Evolutionary conservation across 1,140 invertebrate genomes (phyloP).

Genomic region (Drosophila repleta): DNA sequence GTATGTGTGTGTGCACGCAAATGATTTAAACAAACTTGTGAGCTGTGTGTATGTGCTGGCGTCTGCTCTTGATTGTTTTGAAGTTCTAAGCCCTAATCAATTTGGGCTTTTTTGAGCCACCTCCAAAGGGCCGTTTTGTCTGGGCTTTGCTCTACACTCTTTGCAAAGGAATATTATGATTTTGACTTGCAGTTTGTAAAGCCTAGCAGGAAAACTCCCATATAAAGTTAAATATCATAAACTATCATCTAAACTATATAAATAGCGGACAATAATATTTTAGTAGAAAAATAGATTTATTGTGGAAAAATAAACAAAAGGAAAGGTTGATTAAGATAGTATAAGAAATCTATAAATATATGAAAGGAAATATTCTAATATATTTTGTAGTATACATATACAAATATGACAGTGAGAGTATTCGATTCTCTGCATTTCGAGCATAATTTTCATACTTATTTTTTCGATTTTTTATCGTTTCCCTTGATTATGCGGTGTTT

Average conservation of each 20-base stretch:
- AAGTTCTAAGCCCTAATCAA: constrained; percentile 79
- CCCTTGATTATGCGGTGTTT: constrained; percentile 14
- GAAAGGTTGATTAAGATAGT: too few relatives aligned
- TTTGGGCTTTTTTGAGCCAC: constrained; percentile 65
- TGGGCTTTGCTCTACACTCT: constrained; percentile 6
- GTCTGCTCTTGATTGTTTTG: constrained; percentile 73
- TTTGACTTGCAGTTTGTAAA: too few relatives aligned
- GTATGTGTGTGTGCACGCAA: constrained; percentile 48
- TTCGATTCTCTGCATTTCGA: background rate
- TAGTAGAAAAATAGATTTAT: too few relatives aligned
- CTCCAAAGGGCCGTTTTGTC: constrained; percentile 35
- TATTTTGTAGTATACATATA: too few relatives aligned
- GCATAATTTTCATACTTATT: background rate
- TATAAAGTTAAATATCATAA: too few relatives aligned
- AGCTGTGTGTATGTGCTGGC: constrained; percentile 15
- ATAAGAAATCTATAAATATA: too few relatives aligned
- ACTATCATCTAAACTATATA: too few relatives aligned
- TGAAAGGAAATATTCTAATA: too few relatives aligned
- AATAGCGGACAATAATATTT: too few relatives aligned
- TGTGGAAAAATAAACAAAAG: too few relatives aligned
- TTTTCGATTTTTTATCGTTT: background rate
- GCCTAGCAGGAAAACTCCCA: too few relatives aligned
- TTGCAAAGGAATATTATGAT: background rate
- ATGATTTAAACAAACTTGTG: constrained; percentile 49
- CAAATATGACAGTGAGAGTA: background rate